A percentile compares a stretch with the other conserved stretches of the same genome.
Conservation (phyloP, 1,140 invertebrate genomes). For the Calliopsis andreniformis region DNA sequence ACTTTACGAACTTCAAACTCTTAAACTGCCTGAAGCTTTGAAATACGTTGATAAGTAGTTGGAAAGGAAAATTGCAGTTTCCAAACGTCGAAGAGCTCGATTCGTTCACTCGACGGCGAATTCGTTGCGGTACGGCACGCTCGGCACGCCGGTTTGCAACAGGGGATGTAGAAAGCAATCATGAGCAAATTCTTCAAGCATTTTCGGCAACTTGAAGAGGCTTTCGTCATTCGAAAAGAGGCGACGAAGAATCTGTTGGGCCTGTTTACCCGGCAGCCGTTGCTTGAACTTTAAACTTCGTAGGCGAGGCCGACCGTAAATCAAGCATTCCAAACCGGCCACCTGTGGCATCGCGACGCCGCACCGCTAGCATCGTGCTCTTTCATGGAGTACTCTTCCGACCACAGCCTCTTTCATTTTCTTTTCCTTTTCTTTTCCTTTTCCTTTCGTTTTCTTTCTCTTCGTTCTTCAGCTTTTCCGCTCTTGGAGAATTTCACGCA, state of each 20-base stretch:
- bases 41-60: too few relatives aligned
- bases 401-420: not conserved
- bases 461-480: not conserved
- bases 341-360: slow-evolving; percentile 68
- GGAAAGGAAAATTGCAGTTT: too few relatives aligned
- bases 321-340: slow-evolving; percentile 73
- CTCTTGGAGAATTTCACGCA: not conserved
- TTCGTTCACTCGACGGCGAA: too few relatives aligned
- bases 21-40: too few relatives aligned
- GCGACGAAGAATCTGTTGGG: slow-evolving; percentile 44
- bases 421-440: not conserved
- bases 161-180: too few relatives aligned
- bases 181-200: slow-evolving; percentile 24
- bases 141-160: too few relatives aligned
- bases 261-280: slow-evolving; percentile 65
- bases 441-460: slow-evolving; percentile 4
- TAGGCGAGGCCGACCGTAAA: slow-evolving; percentile 71
- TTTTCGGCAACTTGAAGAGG: slow-evolving; percentile 30
- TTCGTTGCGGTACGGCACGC: too few relatives aligned
- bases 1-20: too few relatives aligned
- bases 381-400: slow-evolving; percentile 18
- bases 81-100: too few relatives aligned
- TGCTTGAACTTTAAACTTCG: slow-evolving; percentile 69
- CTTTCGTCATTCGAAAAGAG: slow-evolving; percentile 45
- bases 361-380: slow-evolving; percentile 16